Base-by-base conservation (phyloP, 2,888 invertebrate species). In the Morpho helenor region DNA sequence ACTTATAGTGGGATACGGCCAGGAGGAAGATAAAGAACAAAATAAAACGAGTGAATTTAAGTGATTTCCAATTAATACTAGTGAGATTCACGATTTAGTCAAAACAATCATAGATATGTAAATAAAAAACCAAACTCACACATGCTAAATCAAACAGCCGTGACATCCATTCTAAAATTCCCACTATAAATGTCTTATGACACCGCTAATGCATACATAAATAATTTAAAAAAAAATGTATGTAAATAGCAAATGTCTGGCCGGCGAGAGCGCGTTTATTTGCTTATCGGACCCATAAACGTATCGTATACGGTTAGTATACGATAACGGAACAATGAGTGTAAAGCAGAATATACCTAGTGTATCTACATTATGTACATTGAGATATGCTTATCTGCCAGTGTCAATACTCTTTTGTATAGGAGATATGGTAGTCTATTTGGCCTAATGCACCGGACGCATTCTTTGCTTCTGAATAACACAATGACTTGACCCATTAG, bases 371-470 rank as follows among this genome's bases (percentile, higher is more conserved):
- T 63, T 61, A 59, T 82, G 76, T 79, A 79, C 74, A 81, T 74
- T 75, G 74, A 80, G 87, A 88, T 87, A 88, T 69, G 81, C 81
- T 87, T 89, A 89, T 89, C 88, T 83, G 69, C 72, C 58, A 75
- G 73, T 84, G 89, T 88, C 88, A 89, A 88, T 89, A 89, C 83
- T 85, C 89, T 87, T 88, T 89, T 90, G 89, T 88, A 82, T 80
- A 74, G 73, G 69, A 82, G 88, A 88, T 87, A 89, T 79, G 83
- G 82, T 76, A 84, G 82, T 78, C 84, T 86, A 80, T 88, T 86
- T 85, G 80, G 82, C 83, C 82, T 86, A 87, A 88, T 87, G 87
- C 77, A 76, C 69, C 76, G 75, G 73, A 72, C 79, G 74, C 87
- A 88, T 88, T 88, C 87, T 79, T 82, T 72, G 63, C 70, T 78